Conservation (phyloP, 2,797 vertebrate species). For the Craterocephalus amniculus region DNA sequence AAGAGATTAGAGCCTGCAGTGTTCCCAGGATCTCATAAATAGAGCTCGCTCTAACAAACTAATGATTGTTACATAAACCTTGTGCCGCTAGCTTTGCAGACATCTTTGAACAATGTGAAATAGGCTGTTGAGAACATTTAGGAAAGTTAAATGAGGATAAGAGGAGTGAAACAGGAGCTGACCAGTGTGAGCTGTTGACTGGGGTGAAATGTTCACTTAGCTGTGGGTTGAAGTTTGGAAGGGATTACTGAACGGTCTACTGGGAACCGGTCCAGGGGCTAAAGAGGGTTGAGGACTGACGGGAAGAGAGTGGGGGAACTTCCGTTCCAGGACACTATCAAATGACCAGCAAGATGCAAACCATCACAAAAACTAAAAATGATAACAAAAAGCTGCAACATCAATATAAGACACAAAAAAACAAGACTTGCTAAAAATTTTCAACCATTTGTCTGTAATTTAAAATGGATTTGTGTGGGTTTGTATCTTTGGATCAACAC, state of each 20-base stretch:
- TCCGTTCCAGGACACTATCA: neutral
- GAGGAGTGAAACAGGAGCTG: neutral
- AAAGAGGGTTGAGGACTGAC: neutral
- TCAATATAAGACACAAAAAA: neutral
- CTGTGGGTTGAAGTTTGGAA: neutral
- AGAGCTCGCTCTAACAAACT: neutral
- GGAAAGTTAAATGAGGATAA: neutral
- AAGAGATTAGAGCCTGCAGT: neutral
- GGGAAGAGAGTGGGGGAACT: neutral
- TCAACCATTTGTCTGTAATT: no score
- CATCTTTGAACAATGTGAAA: neutral
- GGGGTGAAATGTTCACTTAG: slow-evolving; percentile 9
- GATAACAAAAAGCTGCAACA: neutral
- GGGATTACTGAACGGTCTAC: neutral
- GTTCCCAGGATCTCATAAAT: neutral
- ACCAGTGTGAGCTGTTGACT: neutral
- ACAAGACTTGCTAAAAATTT: neutral
- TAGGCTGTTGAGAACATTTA: neutral
- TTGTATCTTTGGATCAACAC: neutral
- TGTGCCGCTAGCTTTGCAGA: neutral
- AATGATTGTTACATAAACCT: neutral
- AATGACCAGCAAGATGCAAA: neutral
- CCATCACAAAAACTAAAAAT: neutral
- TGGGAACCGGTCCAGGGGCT: slow-evolving; percentile 1
- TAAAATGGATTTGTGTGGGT: neutral